phyloP scores from a whole-genome alignment of 2,113 vertebrate genomes.

The Dasypus novemcinctus region DNA sequence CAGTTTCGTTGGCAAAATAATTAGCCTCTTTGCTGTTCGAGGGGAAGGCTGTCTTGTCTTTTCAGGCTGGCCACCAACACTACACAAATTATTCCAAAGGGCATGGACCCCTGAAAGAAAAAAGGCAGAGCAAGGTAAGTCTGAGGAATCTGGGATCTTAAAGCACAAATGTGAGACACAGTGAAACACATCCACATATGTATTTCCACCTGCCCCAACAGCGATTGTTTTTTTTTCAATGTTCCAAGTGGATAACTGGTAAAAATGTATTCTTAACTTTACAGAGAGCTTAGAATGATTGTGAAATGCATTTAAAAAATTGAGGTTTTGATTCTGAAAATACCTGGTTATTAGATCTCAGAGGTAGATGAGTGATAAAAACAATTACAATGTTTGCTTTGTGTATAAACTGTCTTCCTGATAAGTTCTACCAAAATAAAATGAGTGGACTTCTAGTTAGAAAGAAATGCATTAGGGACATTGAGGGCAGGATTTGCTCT shows the following conservation, averaged over 20 bases:
- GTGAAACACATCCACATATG: not conserved
- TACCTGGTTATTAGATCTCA: not conserved
- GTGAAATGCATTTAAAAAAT: not conserved
- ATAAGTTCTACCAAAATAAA: not conserved
- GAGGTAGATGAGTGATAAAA: not conserved
- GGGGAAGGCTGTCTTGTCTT: constrained; percentile 65
- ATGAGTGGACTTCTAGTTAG: not conserved
- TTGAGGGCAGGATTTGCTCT: not conserved
- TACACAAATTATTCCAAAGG: not conserved
- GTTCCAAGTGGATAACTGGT: constrained; percentile 2
- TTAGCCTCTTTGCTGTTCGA: constrained; percentile 27
- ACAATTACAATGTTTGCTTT: not conserved
- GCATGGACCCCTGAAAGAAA: not conserved
- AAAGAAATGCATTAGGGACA: not conserved
- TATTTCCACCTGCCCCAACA: not conserved
- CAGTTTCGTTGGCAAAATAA: constrained; percentile 47
- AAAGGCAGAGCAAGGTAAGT: not conserved
- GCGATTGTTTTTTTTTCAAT: not conserved
- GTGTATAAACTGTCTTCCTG: not conserved
- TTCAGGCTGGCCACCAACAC: not conserved
- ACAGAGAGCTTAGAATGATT: not conserved
- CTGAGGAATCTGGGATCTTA: constrained; percentile 7
- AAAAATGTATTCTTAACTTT: not conserved
- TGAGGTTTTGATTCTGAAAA: constrained; percentile 3
- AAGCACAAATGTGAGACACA: not conserved